These are phyloP conservation scores for Amblyopsis rosae DNA, from an alignment of 2,113 vertebrate species.

Conservation along the genomic window DNA sequence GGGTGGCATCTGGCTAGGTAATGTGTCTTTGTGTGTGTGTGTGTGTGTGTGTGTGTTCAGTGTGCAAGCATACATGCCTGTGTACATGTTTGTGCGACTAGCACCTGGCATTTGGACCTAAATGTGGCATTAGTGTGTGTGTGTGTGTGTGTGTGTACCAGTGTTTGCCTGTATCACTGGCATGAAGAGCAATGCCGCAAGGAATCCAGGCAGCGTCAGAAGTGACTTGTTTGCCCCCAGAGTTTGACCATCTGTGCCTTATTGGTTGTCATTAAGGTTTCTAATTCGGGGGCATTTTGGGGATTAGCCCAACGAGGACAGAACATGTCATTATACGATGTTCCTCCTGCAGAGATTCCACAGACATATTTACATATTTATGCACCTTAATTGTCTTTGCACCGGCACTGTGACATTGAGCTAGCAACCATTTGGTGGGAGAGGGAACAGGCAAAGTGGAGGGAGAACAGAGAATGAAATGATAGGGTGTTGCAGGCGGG, in stretches of 20 bases:
- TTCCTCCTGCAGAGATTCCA: constrained; percentile 69
- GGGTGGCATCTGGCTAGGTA: constrained; percentile 72
- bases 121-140: constrained; percentile 6
- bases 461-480: background rate
- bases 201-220: constrained; percentile 70
- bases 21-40: constrained; percentile 22
- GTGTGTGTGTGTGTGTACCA: constrained; percentile 17
- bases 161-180: constrained; percentile 54
- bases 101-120: constrained; percentile 20
- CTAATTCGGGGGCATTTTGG: constrained; percentile 80
- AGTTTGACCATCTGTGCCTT: constrained; percentile 81
- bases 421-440: constrained; percentile 25
- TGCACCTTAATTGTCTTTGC: constrained; percentile 81
- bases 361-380: constrained; percentile 82
- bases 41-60: constrained; percentile 6
- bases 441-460: constrained; percentile 26
- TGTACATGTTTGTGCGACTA: constrained; percentile 5
- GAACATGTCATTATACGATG: constrained; percentile 77
- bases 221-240: constrained; percentile 68
- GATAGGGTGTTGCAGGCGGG: background rate
- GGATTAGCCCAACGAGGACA: constrained; percentile 79
- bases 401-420: constrained; percentile 74
- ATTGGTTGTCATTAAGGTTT: constrained; percentile 83
- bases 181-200: constrained; percentile 60
- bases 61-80: constrained; percentile 10